These are phyloP conservation scores for Parnassius apollo DNA, from an alignment of 2,888 invertebrate genomes.

Conservation along the genomic window DNA sequence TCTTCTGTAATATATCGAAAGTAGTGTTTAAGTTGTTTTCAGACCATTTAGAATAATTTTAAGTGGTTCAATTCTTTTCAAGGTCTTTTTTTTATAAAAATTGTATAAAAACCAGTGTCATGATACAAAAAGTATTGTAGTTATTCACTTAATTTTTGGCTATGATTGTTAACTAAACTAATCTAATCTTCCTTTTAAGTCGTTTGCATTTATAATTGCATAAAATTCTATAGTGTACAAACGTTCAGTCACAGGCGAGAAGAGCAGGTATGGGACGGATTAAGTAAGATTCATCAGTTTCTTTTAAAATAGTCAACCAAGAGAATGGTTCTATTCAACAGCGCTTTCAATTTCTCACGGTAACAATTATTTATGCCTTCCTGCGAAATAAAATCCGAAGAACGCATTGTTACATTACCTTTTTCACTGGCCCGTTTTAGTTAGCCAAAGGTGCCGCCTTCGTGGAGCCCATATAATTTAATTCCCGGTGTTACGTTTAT, in stretches of 20 bases:
- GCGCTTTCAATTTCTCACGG: constrained; percentile 56
- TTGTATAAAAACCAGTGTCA: too few species aligned
- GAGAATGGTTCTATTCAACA: constrained; percentile 43
- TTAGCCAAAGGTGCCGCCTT: constrained; percentile 15
- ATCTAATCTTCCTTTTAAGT: too few species aligned
- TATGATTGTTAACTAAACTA: too few species aligned
- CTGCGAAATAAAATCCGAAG: constrained; percentile 41
- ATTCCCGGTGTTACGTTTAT: constrained; percentile 4
- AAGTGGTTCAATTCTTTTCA: too few species aligned
- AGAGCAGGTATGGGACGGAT: constrained; percentile 29
- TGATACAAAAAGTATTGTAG: too few species aligned
- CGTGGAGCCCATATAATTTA: constrained; percentile 12
- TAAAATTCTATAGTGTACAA: constrained; percentile 15
- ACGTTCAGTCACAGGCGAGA: constrained; percentile 2
- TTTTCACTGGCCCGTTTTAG: constrained; percentile 29
- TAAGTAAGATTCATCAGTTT: constrained; percentile 52
- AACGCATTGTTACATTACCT: constrained; percentile 41
- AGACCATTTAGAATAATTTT: too few species aligned
- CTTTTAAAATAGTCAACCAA: constrained; percentile 47
- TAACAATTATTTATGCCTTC: constrained; percentile 32
- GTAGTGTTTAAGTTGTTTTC: too few species aligned
- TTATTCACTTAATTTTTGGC: too few species aligned
- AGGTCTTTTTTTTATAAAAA: too few species aligned
- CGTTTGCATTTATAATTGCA: constrained; percentile 14
- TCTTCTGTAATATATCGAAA: too few species aligned